Evolutionary conservation across 2,113 vertebrate genomes (phyloP), one percentile per base, ranked within the genome.

Genomic region (Ceyx cyanopectus): DNA sequence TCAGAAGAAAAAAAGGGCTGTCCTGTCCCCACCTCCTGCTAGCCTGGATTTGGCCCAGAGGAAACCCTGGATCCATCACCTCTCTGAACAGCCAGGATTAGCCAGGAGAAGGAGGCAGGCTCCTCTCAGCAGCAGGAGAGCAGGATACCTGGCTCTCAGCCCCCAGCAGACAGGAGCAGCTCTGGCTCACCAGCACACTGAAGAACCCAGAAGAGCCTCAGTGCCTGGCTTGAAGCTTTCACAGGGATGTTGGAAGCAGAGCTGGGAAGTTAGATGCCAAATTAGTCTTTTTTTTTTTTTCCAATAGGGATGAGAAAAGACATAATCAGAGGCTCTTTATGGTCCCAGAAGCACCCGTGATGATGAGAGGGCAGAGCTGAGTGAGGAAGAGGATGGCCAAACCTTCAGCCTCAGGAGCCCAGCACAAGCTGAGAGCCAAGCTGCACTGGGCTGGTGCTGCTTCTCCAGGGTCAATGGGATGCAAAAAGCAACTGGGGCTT

Each of bases 41-140:
- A 17, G 27, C 0, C 0, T 14, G 23, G 15, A 16, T 46, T 67
- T 86, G 27, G 58, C 32, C 37, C 6, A 21, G 43, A 63, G 57
- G 66, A 90, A 80, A 34, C 6, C 5, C 30, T 50, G 58, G 41
- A 37, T 40, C 56, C 0, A 0, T 43, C n/a, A 19, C 16, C 34
- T 67, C 8, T 2, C 65, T 81, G 45, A 56, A 6, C 45, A 29
- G 4, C 6, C 68, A 58, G 51, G 29, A 43, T 40, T 5, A 90
- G 32, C 34, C 19, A 22, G 68, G 37, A 82, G 87, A n/a, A 58
- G 29, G 41, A 85, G n/a, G 30, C 27, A 41, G 24, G 53, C 57
- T 87, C 34, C 82, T 54, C 43, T 82, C 66, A 82, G n/a, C 65
- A 83, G 58, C 27, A 77, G 67, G 68, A 81, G 19, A 30, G 19